Conservation (phyloP, 2,113 vertebrate species). For the Athene noctua region DNA sequence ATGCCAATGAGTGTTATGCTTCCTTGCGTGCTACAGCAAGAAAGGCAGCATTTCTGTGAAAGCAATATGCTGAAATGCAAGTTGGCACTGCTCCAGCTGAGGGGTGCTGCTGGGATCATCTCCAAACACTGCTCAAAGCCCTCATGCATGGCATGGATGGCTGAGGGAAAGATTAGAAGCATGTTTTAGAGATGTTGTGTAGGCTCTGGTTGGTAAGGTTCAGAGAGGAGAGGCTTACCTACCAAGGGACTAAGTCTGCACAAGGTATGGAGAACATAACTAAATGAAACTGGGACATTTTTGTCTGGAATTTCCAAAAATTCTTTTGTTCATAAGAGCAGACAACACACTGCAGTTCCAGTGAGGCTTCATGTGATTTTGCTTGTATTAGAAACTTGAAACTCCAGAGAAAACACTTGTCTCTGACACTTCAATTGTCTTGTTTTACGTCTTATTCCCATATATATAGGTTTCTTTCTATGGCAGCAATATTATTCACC, state of each 20-base stretch:
- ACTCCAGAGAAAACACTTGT: neutral
- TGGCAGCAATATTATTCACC: neutral
- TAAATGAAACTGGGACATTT: neutral
- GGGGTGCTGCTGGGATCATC: neutral
- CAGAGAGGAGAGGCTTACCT: neutral
- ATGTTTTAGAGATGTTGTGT: neutral
- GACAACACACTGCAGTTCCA: neutral
- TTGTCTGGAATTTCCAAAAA: neutral
- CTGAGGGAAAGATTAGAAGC: neutral
- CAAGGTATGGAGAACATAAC: neutral
- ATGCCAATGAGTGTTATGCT: neutral
- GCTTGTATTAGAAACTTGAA: neutral
- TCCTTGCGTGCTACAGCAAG: neutral
- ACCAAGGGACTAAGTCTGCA: neutral
- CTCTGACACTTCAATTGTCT: neutral
- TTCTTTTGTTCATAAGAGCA: neutral
- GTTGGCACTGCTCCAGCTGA: rapidly evolving
- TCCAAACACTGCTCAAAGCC: neutral
- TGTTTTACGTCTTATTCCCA: neutral
- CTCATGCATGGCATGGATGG: neutral
- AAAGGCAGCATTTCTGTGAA: neutral
- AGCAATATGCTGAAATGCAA: neutral
- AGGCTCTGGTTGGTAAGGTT: neutral
- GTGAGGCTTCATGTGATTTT: neutral
- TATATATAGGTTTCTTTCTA: neutral